A percentile compares a stretch with the other conserved stretches of the same genome.
Evolutionary conservation across 2,888 invertebrate genomes (phyloP).

Genomic region (Sarcophaga rosellei): DNA sequence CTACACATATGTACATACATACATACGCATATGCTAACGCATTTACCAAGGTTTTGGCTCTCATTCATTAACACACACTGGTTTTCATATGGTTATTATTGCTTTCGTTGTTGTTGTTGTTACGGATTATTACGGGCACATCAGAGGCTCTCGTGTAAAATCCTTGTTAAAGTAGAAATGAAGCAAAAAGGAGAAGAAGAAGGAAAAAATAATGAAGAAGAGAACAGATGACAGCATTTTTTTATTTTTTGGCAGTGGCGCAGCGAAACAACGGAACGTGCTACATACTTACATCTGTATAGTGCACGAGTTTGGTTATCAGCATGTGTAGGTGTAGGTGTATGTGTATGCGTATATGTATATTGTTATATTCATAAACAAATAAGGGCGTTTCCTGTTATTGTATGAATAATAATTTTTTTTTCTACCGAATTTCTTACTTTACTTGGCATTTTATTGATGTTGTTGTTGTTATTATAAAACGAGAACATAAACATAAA

Average conservation of each 20-base stretch:
- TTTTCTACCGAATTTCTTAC: background rate
- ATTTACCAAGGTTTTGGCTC: background rate
- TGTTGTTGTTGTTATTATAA: conserved; percentile 29
- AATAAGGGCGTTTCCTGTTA: conserved; percentile 67
- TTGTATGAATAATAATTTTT: conserved; percentile 53
- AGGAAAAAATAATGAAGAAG: conserved; percentile 25
- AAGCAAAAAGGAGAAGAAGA: background rate
- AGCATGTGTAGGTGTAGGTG: conserved; percentile 27
- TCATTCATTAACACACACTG: background rate
- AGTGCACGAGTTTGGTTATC: conserved; percentile 1
- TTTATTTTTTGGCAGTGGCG: background rate
- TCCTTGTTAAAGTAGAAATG: background rate
- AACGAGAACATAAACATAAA: conserved; percentile 15
- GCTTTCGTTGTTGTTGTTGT: background rate
- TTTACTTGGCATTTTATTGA: background rate
- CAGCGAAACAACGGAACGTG: conserved; percentile 43
- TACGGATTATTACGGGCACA: background rate
- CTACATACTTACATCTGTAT: conserved; percentile 47
- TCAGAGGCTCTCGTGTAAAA: background rate
- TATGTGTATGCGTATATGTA: conserved; percentile 22
- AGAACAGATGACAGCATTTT: conserved; percentile 45
- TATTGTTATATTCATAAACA: conserved; percentile 36
- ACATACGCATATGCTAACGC: background rate
- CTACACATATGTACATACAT: background rate
- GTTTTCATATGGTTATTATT: conserved; percentile 16